Conservation (phyloP, 2,113 vertebrate species). For the Tichodroma muraria region DNA sequence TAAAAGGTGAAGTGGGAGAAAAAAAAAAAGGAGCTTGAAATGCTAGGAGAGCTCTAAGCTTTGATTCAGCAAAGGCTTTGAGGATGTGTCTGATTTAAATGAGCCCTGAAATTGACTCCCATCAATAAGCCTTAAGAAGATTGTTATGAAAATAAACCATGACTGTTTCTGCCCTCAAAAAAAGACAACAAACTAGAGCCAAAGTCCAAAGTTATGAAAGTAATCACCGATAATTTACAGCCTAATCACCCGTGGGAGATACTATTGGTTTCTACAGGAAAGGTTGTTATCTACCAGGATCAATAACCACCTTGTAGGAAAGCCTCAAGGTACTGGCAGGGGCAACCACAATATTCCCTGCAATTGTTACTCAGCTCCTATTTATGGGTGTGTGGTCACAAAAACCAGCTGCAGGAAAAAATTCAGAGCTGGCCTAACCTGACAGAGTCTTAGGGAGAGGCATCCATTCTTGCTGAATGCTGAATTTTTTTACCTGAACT, state of each 20-base stretch:
- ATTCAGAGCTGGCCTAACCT: neutral
- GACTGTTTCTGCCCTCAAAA: neutral
- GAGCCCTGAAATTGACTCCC: neutral
- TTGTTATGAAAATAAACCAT: neutral
- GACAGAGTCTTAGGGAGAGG: neutral
- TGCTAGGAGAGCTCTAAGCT: neutral
- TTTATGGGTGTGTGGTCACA: neutral
- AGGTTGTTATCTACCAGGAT: conserved; percentile 9
- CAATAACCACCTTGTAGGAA: conserved; percentile 25
- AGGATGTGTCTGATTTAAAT: neutral
- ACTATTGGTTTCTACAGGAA: neutral
- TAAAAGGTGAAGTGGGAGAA: neutral
- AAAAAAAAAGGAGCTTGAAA: accelerated
- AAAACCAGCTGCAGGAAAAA: neutral
- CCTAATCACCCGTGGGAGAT: neutral
- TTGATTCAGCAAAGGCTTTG: neutral
- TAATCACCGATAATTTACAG: neutral
- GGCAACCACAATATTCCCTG: neutral
- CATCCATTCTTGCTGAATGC: neutral
- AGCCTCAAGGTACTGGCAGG: neutral
- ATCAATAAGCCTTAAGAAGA: neutral
- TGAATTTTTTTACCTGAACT: no score
- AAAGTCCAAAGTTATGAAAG: neutral
- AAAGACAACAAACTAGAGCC: neutral
- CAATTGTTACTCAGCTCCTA: neutral